These are phyloP conservation scores for Dendroctonus valens DNA, from an alignment of 1,140 invertebrate species.

Conservation along the genomic window DNA sequence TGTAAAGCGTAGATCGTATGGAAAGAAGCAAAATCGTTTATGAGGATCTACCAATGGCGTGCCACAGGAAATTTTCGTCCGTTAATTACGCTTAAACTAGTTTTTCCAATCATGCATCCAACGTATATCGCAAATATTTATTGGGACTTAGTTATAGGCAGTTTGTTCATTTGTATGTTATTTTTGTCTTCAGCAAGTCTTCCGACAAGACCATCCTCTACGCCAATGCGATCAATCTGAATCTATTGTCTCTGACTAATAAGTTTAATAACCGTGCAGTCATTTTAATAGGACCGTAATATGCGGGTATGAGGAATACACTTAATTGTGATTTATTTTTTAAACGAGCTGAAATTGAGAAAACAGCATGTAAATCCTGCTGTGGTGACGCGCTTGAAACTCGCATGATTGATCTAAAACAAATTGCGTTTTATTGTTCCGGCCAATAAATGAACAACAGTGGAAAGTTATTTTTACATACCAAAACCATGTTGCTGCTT, in stretches of 20 bases:
- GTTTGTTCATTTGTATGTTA: too few species aligned
- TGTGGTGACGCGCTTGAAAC: constrained; percentile 2
- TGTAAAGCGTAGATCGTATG: constrained; percentile 20
- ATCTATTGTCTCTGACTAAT: constrained; percentile 22
- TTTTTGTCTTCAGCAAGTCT: too few species aligned
- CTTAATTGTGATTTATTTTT: constrained; percentile 27
- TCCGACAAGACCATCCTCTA: not conserved
- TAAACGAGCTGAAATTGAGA: constrained; percentile 21
- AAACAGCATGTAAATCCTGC: constrained; percentile 10
- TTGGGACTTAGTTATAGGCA: too few species aligned
- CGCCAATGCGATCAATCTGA: constrained; percentile 9
- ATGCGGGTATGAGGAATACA: constrained; percentile 21
- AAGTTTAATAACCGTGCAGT: constrained; percentile 16
- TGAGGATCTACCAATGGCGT: too few species aligned
- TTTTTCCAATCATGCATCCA: too few species aligned
- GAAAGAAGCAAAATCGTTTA: constrained; percentile 11
- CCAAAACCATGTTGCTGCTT: constrained; percentile 3
- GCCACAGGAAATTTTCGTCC: too few species aligned
- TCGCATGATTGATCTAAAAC: constrained; percentile 8
- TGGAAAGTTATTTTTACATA: not conserved
- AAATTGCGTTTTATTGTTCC: not conserved
- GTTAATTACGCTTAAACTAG: too few species aligned
- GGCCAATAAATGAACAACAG: not conserved
- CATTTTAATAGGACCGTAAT: constrained; percentile 18
- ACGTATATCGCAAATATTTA: too few species aligned